These are phyloP conservation scores for Drosophila sulfurigaster DNA, from an alignment of 1,140 invertebrate species.

Conservation along the genomic window DNA sequence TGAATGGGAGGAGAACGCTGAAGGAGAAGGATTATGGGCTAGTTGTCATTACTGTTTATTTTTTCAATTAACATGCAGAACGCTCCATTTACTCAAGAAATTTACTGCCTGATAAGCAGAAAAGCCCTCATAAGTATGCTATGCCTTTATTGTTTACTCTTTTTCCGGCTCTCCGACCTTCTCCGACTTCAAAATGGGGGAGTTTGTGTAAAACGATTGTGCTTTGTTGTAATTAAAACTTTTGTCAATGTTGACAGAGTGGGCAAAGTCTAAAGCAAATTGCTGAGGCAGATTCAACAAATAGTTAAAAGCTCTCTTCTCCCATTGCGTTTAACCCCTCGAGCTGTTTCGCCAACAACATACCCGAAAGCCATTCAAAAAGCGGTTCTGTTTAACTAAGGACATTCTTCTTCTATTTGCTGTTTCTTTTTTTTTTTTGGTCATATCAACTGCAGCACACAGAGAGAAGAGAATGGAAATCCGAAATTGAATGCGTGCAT, in stretches of 20 bases:
- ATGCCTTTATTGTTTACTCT: constrained; percentile 43
- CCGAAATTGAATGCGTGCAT: constrained; percentile 33
- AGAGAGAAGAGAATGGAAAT: constrained; percentile 26
- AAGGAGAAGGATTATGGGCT: constrained; percentile 40
- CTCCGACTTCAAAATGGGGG: background rate
- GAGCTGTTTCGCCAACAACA: background rate
- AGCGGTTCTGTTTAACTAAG: constrained; percentile 31
- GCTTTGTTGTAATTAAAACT: constrained; percentile 76
- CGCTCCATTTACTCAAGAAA: constrained; percentile 56
- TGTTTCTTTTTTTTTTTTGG: constrained; percentile 8
- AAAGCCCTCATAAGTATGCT: constrained; percentile 69
- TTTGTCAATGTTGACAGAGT: constrained; percentile 68
- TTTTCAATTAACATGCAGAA: constrained; percentile 68
- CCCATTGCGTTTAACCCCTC: background rate
- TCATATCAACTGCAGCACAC: constrained; percentile 29
- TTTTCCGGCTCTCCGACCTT: background rate
- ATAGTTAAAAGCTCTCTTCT: constrained; percentile 28
- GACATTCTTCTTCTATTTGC: background rate
- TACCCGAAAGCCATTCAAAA: constrained; percentile 20
- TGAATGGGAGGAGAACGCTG: background rate
- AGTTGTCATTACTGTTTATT: constrained; percentile 45
- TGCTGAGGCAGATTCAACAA: constrained; percentile 32
- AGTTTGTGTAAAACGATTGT: constrained; percentile 50
- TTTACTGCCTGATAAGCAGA: constrained; percentile 24
- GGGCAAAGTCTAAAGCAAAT: constrained; percentile 43